Evolutionary conservation across 2,797 vertebrate genomes (phyloP).

Genomic region (Glossophaga mutica): DNA sequence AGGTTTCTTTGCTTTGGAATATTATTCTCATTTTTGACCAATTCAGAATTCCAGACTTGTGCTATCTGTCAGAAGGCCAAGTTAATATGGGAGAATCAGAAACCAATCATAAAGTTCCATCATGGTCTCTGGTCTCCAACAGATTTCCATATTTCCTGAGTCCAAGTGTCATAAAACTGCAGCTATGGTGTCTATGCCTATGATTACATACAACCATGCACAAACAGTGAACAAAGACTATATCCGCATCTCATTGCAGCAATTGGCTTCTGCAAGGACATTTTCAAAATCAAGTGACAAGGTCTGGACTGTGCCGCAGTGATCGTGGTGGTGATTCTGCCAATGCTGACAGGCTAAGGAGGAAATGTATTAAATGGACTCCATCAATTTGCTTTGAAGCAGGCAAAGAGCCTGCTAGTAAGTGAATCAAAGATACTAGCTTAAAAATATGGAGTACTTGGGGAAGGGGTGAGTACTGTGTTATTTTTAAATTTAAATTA

Average conservation of each 20-base stretch:
- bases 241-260: neutral
- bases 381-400: neutral
- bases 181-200: neutral
- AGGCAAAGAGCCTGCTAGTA: constrained; percentile 31
- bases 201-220: neutral
- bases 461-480: too few species aligned
- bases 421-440: neutral
- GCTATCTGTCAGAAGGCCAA: neutral
- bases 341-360: neutral
- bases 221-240: neutral
- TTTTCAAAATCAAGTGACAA: constrained; percentile 15
- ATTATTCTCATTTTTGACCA: constrained; percentile 40
- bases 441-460: constrained; percentile 16
- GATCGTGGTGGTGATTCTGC: neutral
- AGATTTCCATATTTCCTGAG: neutral
- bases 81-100: neutral
- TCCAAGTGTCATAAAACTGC: neutral
- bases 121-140: neutral
- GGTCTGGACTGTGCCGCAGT: neutral
- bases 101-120: neutral
- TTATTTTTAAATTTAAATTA: too few species aligned
- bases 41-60: constrained; percentile 25
- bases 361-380: neutral
- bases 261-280: neutral
- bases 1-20: neutral